phyloP scores from a whole-genome alignment of 2,113 vertebrate species.

The Loxodonta africana region DNA sequence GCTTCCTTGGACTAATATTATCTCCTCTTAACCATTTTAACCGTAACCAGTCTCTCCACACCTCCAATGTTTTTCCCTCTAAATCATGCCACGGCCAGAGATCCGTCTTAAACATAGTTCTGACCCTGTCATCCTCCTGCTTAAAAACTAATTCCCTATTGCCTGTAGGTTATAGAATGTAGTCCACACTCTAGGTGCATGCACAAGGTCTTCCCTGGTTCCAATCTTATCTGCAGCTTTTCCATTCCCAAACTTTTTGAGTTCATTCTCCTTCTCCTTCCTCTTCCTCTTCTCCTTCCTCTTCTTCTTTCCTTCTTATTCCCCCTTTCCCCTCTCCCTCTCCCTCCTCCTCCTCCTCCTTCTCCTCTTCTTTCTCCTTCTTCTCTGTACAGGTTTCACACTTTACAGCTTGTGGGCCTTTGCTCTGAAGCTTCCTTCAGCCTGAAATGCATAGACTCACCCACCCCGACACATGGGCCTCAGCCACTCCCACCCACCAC shows the following conservation, averaged over 20 bases:
- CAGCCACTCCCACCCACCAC: fast-evolving
- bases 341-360: too few species aligned
- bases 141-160: neutral
- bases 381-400: neutral
- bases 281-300: neutral
- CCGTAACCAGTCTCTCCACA: neutral
- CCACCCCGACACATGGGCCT: neutral
- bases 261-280: neutral
- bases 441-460: neutral
- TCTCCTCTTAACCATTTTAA: neutral
- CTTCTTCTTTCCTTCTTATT: too few species aligned
- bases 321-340: too few species aligned
- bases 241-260: neutral
- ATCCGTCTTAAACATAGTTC: neutral
- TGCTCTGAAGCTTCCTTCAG: neutral
- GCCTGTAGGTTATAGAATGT: neutral
- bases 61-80: neutral
- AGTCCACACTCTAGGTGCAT: neutral
- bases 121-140: neutral
- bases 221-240: neutral
- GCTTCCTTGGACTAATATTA: neutral
- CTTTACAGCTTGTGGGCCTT: neutral
- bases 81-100: neutral
- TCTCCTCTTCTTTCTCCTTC: neutral
- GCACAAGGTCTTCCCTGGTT: neutral